These are phyloP conservation scores for Eptesicus fuscus DNA, from an alignment of 2,113 vertebrate genomes.

Conservation along the genomic window DNA sequence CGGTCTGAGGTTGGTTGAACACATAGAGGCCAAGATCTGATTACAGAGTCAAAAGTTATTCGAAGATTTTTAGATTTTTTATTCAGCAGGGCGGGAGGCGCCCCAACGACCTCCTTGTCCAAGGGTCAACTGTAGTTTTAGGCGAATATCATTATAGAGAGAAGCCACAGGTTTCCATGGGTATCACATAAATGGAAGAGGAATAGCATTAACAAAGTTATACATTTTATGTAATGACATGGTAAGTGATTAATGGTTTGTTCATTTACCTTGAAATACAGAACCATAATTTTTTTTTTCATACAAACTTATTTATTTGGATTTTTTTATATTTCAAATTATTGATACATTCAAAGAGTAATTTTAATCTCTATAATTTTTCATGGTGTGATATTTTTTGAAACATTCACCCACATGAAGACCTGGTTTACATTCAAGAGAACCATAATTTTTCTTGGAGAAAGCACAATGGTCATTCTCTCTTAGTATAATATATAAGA, in stretches of 20 bases:
- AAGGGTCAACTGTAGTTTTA: neutral
- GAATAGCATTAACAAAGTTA: neutral
- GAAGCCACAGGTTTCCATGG: neutral
- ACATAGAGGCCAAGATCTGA: neutral
- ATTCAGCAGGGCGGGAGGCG: neutral
- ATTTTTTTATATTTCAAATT: too few relatives aligned
- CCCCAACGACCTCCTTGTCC: neutral
- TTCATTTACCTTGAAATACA: constrained; percentile 30
- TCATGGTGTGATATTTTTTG: too few relatives aligned
- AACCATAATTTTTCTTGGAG: neutral
- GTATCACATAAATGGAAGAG: neutral
- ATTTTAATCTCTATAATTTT: too few relatives aligned
- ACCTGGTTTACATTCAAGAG: too few relatives aligned
- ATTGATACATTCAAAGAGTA: too few relatives aligned
- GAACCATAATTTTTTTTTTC: neutral
- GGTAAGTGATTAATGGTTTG: neutral
- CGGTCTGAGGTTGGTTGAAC: neutral
- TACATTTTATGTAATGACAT: neutral
- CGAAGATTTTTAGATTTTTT: neutral
- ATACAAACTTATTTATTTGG: too few relatives aligned
- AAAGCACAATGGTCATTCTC: neutral
- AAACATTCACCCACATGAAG: too few relatives aligned
- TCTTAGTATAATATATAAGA: constrained; percentile 4
- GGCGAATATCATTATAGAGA: neutral
- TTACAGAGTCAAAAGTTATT: neutral